Conservation (phyloP, 2,797 vertebrate species). For the Hybognathus amarus region DNA sequence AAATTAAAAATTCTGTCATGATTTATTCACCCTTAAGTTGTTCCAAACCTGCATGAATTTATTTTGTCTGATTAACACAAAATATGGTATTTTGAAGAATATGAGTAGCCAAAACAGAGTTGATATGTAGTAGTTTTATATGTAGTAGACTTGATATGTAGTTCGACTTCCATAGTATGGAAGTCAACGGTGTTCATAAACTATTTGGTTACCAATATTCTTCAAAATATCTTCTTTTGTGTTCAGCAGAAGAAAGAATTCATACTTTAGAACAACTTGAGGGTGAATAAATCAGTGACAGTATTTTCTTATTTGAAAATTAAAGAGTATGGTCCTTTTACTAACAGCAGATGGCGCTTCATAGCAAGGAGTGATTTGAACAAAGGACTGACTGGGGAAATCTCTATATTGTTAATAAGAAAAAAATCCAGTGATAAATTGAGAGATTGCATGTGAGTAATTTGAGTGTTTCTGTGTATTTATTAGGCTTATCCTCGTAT, state of each 20-base stretch:
- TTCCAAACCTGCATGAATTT: background rate
- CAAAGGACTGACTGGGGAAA: background rate
- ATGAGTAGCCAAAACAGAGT: no score
- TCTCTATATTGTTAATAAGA: background rate
- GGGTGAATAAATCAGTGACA: no score
- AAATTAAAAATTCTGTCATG: background rate
- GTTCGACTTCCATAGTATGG: no score
- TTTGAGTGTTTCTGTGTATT: background rate
- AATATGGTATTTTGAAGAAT: background rate
- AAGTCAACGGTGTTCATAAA: no score
- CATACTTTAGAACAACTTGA: no score
- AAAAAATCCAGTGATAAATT: background rate
- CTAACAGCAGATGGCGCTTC: conserved; percentile 36
- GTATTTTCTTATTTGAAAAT: background rate
- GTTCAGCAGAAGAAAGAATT: no score
- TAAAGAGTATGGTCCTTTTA: background rate
- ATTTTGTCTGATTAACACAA: background rate
- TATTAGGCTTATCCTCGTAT: background rate
- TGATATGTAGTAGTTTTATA: no score
- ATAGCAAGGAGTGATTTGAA: conserved; percentile 54
- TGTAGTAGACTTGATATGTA: no score
- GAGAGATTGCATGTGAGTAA: background rate
- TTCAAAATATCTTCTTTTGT: no score
- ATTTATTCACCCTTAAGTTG: background rate
- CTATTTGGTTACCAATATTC: no score